Conservation (phyloP, 1,140 invertebrate species). For the Cotesia typhae region DNA sequence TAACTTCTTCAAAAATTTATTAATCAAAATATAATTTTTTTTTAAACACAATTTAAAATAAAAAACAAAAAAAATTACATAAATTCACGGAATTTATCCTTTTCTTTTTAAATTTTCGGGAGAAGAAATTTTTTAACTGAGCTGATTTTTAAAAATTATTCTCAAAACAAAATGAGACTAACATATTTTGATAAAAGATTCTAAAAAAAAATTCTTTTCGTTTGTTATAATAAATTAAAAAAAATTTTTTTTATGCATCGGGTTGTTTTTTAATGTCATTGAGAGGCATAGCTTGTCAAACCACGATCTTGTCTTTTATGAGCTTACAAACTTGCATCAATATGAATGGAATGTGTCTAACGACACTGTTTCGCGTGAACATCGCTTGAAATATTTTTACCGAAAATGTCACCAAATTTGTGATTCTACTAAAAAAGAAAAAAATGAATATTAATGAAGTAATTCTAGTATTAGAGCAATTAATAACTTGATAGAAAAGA, state of each 20-base stretch:
- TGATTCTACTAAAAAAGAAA: slow-evolving; percentile 38
- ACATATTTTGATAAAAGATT: too few species aligned
- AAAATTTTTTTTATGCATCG: background rate
- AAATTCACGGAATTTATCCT: too few species aligned
- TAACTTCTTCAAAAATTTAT: too few species aligned
- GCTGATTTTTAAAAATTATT: too few species aligned
- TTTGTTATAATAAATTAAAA: background rate
- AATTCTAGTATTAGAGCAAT: slow-evolving; percentile 45
- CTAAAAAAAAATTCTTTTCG: background rate
- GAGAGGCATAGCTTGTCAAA: background rate
- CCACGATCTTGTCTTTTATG: slow-evolving; percentile 29
- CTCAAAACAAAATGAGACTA: too few species aligned
- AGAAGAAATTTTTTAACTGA: too few species aligned
- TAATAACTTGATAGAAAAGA: background rate
- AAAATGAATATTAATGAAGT: slow-evolving; percentile 43
- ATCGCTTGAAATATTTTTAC: slow-evolving; percentile 26
- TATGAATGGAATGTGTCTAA: slow-evolving; percentile 46
- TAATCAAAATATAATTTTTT: too few species aligned
- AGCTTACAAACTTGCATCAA: slow-evolving; percentile 46
- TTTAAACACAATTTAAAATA: too few species aligned
- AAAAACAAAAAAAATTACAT: too few species aligned
- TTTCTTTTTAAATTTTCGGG: too few species aligned
- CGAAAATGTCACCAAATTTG: slow-evolving; percentile 35
- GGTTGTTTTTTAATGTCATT: background rate
- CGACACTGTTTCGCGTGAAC: slow-evolving; percentile 38